phyloP scores from a whole-genome alignment of 2,888 invertebrate genomes.

The Tuberolachnus salignus region DNA sequence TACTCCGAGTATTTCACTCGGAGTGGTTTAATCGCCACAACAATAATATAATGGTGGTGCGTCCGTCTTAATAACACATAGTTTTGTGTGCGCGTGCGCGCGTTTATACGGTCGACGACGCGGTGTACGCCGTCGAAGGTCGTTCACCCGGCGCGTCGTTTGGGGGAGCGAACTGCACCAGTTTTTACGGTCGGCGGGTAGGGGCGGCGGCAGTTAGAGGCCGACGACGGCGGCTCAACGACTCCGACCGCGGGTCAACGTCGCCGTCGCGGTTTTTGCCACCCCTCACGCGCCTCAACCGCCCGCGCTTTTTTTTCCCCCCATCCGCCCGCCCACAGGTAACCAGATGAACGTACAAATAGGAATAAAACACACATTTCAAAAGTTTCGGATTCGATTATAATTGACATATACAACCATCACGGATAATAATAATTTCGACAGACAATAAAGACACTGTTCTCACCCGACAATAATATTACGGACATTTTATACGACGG shows the following conservation, averaged over 20 bases:
- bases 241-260: conserved; percentile 26
- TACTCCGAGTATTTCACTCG: too few species aligned
- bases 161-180: conserved; percentile 15
- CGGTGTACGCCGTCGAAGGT: conserved; percentile 15
- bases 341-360: not conserved
- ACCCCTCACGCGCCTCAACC: conserved; percentile 25
- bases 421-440: too few species aligned
- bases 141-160: conserved; percentile 34
- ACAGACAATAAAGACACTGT: too few species aligned
- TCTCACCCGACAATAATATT: not conserved
- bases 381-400: too few species aligned
- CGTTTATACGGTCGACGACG: not conserved
- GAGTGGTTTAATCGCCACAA: too few species aligned
- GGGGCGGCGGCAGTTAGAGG: not conserved
- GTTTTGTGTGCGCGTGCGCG: not conserved
- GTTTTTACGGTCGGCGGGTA: not conserved
- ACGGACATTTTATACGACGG: not conserved
- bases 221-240: not conserved
- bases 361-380: too few species aligned
- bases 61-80: too few species aligned
- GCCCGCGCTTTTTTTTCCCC: not conserved
- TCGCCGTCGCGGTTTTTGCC: conserved; percentile 16
- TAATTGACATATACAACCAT: too few species aligned
- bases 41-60: too few species aligned
- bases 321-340: not conserved